Conservation (phyloP, 2,797 vertebrate species). For the Antrozous pallidus region DNA sequence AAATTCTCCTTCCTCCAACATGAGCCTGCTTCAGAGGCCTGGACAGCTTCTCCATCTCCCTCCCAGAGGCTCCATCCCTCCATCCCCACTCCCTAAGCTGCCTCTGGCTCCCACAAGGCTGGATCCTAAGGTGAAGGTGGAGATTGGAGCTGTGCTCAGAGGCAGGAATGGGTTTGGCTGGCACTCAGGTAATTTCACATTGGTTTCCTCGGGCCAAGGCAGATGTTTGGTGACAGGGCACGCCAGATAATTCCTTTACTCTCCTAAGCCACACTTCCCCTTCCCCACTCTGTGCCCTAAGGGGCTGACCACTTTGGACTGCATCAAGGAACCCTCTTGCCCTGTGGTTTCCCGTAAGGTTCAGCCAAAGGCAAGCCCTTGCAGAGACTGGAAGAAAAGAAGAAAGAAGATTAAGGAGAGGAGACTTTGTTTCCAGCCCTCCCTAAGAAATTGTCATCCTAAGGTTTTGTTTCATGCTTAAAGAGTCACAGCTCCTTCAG, state of each 20-base stretch:
- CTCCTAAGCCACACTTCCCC: neutral
- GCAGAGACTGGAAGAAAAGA: neutral
- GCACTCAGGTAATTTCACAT: neutral
- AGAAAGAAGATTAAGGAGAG: neutral
- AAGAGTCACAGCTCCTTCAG: neutral
- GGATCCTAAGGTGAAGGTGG: neutral
- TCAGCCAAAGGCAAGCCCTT: neutral
- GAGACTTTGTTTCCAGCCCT: neutral
- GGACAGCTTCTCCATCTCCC: neutral
- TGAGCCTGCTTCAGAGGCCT: neutral
- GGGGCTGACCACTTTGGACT: neutral
- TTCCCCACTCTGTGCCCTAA: neutral
- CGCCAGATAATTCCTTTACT: neutral
- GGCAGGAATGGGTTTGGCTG: neutral
- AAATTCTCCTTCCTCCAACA: neutral
- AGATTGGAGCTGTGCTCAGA: neutral
- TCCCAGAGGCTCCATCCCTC: accelerated
- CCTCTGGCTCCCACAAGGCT: neutral
- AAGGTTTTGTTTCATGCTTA: neutral
- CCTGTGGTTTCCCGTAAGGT: neutral
- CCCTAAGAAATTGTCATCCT: neutral
- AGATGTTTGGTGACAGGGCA: neutral
- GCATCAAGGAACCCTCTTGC: neutral
- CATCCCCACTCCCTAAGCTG: neutral
- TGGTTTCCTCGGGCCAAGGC: neutral